Evolutionary conservation across 2,888 invertebrate genomes (phyloP).

Genomic region (Orthosia cruda): DNA sequence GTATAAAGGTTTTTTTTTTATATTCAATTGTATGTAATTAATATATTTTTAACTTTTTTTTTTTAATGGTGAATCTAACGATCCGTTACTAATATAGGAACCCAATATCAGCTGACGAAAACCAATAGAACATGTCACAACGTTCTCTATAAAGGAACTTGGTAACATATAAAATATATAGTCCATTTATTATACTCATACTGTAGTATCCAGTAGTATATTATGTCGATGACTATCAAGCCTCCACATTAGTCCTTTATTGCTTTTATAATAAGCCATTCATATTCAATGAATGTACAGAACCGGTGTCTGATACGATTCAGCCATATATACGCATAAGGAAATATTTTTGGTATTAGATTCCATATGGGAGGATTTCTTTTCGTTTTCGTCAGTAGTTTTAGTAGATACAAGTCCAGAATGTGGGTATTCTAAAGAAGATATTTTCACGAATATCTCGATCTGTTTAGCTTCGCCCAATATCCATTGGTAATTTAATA

Average conservation of each 20-base stretch:
- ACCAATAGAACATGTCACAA: background rate
- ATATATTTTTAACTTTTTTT: too few species aligned
- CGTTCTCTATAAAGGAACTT: background rate
- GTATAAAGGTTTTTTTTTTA: too few species aligned
- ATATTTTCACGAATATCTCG: background rate
- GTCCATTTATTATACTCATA: slow-evolving; percentile 14
- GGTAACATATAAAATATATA: background rate
- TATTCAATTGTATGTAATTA: too few species aligned
- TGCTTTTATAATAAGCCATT: slow-evolving; percentile 70
- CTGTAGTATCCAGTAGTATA: slow-evolving; percentile 15
- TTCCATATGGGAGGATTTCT: background rate
- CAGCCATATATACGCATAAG: slow-evolving; percentile 36
- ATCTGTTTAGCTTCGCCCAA: too few species aligned
- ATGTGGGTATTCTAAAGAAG: background rate
- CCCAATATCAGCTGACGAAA: background rate
- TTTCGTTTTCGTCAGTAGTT: slow-evolving; percentile 5
- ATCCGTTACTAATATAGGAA: background rate
- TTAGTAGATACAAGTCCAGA: background rate
- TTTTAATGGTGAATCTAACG: too few species aligned
- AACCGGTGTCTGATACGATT: slow-evolving; percentile 53
- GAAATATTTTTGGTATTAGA: slow-evolving; percentile 47
- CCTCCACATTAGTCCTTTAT: slow-evolving; percentile 67
- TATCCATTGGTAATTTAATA: background rate
- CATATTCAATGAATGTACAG: slow-evolving; percentile 69
- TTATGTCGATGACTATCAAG: slow-evolving; percentile 49